Evolutionary conservation across 2,113 vertebrate genomes (phyloP).

Genomic region (Callaeas wilsoni): DNA sequence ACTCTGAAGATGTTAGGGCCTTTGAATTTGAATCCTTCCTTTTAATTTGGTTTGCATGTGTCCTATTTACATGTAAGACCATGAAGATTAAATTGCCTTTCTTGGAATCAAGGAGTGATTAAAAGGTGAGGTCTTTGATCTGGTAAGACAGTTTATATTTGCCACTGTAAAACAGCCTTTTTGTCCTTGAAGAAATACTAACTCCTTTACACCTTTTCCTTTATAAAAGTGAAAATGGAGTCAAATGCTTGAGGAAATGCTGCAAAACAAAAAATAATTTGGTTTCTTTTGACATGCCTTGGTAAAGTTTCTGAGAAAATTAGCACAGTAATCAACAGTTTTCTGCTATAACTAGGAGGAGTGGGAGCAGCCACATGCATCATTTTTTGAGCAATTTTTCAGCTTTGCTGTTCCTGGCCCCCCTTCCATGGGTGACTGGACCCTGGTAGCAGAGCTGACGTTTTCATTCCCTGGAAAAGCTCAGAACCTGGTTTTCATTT

Average conservation of each 20-base stretch:
- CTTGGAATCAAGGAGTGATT: background rate
- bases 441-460: background rate
- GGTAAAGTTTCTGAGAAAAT: background rate
- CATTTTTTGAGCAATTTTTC: background rate
- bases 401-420: background rate
- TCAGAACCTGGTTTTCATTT: constrained; percentile 44
- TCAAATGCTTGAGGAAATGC: background rate
- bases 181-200: background rate
- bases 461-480: constrained; percentile 35
- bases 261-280: background rate
- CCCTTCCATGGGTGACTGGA: background rate
- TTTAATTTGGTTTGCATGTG: background rate
- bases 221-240: background rate
- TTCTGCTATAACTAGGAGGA: background rate
- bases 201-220: background rate
- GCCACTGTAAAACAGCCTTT: background rate
- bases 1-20: background rate
- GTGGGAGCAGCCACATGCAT: background rate
- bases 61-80: background rate
- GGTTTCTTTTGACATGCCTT: background rate
- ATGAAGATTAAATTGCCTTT: background rate
- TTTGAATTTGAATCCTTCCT: background rate
- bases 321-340: background rate
- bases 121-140: background rate
- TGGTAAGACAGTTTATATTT: background rate